These are phyloP conservation scores for Brachymystax lenok DNA, from an alignment of 2,797 vertebrate genomes.

Conservation along the genomic window DNA sequence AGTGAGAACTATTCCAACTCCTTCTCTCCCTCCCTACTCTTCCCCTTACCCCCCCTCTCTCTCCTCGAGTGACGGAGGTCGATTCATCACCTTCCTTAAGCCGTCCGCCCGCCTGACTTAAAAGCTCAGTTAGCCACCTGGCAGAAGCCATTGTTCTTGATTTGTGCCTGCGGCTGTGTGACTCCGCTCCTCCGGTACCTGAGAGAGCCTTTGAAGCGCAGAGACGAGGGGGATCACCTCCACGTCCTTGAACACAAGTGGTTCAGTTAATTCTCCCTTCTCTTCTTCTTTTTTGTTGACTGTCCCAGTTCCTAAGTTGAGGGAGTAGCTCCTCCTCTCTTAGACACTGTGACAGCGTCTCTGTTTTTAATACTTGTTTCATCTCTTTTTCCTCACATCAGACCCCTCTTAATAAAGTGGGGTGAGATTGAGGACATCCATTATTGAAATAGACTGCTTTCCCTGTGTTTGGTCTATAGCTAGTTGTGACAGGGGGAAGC, in stretches of 20 bases:
- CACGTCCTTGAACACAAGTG: conserved; percentile 10
- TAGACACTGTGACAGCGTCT: too few relatives aligned
- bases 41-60: neutral
- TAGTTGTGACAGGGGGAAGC: too few relatives aligned
- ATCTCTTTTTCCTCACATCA: too few relatives aligned
- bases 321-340: too few relatives aligned
- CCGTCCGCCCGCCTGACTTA: neutral
- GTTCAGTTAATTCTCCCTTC: neutral
- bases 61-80: neutral
- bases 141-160: conserved; percentile 1
- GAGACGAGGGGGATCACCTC: conserved; percentile 7
- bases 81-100: conserved; percentile 1
- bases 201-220: conserved; percentile 20
- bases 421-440: too few relatives aligned
- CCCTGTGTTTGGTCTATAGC: too few relatives aligned
- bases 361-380: too few relatives aligned
- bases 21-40: neutral
- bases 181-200: neutral
- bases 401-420: too few relatives aligned
- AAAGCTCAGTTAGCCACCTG: conserved; percentile 16
- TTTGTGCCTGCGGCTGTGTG: neutral
- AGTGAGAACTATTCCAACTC: neutral
- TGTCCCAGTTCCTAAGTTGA: neutral
- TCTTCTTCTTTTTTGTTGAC: neutral
- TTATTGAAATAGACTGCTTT: too few relatives aligned